Conservation (phyloP, 2,113 vertebrate species). For the Microcebus jonahi region DNA sequence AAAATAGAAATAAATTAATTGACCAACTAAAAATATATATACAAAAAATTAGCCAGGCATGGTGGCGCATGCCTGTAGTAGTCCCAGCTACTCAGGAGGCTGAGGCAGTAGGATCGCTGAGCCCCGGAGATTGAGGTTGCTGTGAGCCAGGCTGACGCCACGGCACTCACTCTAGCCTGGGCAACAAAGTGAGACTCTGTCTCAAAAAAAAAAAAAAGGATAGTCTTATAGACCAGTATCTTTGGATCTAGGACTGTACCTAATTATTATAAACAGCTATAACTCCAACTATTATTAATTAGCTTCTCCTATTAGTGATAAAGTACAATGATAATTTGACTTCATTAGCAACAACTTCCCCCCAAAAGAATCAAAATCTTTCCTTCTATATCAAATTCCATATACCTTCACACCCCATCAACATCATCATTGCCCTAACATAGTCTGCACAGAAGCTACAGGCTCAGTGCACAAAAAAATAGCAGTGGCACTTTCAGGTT, state of each 20-base stretch:
- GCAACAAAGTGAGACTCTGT: too few relatives aligned
- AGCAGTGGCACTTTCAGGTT: neutral
- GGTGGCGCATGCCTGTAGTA: too few relatives aligned
- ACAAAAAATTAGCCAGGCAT: too few relatives aligned
- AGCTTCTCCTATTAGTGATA: neutral
- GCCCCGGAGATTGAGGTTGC: too few relatives aligned
- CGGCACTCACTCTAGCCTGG: too few relatives aligned
- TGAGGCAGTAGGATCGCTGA: too few relatives aligned
- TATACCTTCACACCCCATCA: neutral
- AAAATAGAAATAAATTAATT: too few relatives aligned
- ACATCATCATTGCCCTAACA: neutral
- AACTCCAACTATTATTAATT: neutral
- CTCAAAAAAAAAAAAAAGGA: neutral
- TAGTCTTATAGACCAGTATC: neutral
- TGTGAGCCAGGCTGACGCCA: too few relatives aligned
- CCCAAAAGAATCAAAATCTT: constrained; percentile 13
- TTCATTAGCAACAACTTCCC: neutral
- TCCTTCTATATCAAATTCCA: constrained; percentile 6
- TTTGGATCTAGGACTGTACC: neutral
- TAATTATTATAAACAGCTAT: constrained; percentile 9
- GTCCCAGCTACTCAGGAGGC: too few relatives aligned
- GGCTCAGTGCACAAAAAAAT: neutral
- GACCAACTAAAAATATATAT: too few relatives aligned
- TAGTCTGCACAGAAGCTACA: neutral
- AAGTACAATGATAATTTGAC: neutral